Conservation (phyloP, 2,797 vertebrate genomes). For the Siniperca obscura region DNA sequence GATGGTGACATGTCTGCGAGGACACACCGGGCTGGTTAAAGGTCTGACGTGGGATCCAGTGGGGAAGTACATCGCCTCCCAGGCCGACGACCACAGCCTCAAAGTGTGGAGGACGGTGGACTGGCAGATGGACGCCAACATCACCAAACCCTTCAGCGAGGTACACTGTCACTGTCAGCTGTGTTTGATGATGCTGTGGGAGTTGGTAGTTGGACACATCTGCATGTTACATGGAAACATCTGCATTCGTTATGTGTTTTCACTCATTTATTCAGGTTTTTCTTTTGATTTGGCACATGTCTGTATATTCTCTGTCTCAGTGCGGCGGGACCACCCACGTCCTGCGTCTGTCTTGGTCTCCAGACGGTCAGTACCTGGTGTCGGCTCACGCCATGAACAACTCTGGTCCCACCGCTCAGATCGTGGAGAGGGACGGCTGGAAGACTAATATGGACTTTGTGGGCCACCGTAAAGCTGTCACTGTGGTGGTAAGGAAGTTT, state of each 20-base stretch:
- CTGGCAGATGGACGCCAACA: constrained; percentile 98
- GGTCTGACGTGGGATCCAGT: constrained; percentile 99
- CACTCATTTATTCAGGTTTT: not conserved
- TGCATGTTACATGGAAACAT: not conserved
- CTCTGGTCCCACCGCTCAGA: constrained; percentile 98
- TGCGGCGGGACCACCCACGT: constrained; percentile 98
- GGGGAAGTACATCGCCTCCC: constrained; percentile 97
- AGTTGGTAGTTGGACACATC: not conserved
- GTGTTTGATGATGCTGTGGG: not conserved
- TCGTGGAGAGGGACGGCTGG: constrained; percentile 98
- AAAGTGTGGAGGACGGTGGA: constrained; percentile 99
- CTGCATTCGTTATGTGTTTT: not conserved
- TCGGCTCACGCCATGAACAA: constrained; percentile 99
- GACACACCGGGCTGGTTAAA: constrained; percentile 97
- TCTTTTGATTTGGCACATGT: too few species aligned
- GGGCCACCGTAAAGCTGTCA: constrained; percentile 97
- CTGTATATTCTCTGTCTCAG: constrained; percentile 72
- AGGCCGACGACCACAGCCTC: constrained; percentile 96
- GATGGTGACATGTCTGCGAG: constrained; percentile 93
- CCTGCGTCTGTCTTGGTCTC: constrained; percentile 97
- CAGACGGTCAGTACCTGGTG: constrained; percentile 98
- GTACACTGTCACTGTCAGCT: constrained; percentile 72
- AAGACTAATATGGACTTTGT: constrained; percentile 99
- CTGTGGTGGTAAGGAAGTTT: constrained; percentile 91
- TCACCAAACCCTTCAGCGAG: constrained; percentile 98